phyloP scores from a whole-genome alignment of 2,888 invertebrate genomes.

The Caradrina clavipalpis region DNA sequence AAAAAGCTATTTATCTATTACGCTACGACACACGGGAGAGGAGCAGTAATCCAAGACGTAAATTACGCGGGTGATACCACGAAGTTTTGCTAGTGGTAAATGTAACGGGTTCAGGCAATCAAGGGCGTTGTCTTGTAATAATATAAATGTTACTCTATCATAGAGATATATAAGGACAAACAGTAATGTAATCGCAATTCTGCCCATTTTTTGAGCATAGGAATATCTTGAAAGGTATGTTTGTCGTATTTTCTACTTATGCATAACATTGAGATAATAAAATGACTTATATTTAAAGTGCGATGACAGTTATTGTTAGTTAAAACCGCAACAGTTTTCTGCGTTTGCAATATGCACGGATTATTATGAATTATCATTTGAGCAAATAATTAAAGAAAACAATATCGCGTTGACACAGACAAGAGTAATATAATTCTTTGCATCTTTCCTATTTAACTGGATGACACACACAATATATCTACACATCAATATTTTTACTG shows the following conservation, averaged over 20 bases:
- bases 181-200: background rate
- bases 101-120: too few species aligned
- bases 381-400: conserved; percentile 39
- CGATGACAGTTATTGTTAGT: too few species aligned
- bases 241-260: conserved; percentile 3
- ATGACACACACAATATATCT: conserved; percentile 3
- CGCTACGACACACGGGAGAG: too few species aligned
- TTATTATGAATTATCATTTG: conserved; percentile 15
- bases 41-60: too few species aligned
- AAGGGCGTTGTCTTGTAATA: background rate
- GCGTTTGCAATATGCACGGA: background rate
- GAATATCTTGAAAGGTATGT: too few species aligned
- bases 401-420: background rate
- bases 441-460: background rate
- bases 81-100: too few species aligned
- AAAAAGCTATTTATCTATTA: too few species aligned
- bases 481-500: background rate
- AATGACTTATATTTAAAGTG: background rate
- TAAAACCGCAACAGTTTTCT: background rate
- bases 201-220: too few species aligned
- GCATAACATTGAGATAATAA: background rate
- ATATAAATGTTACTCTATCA: background rate
- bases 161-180: background rate
- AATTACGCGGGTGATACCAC: too few species aligned
- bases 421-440: background rate